These are phyloP conservation scores for Sisor rabdophorus DNA, from an alignment of 2,113 vertebrate species.

Conservation along the genomic window DNA sequence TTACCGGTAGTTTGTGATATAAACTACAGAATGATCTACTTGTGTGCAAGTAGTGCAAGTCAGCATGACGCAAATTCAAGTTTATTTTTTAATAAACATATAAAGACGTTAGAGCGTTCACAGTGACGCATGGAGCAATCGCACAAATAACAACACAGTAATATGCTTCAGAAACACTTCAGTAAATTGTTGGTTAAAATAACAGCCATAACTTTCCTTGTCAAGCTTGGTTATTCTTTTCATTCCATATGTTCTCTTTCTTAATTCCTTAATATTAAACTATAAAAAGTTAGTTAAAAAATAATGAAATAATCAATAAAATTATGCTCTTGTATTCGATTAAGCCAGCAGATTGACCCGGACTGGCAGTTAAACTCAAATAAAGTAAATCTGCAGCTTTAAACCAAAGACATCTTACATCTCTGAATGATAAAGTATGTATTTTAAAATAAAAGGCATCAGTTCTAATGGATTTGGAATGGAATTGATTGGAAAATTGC, in stretches of 20 bases:
- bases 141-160: conserved; percentile 2
- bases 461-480: no score
- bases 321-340: neutral
- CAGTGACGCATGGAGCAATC: conserved; percentile 10
- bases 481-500: no score
- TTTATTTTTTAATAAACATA: conserved; percentile 30
- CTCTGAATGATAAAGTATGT: no score
- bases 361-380: neutral
- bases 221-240: conserved; percentile 10
- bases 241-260: neutral
- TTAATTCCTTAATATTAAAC: neutral
- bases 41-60: neutral
- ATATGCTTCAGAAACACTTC: conserved; percentile 23
- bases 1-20: conserved; percentile 8
- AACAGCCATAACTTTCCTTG: conserved; percentile 18
- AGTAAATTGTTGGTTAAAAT: conserved; percentile 12
- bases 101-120: conserved; percentile 9
- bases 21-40: neutral
- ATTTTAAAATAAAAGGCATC: no score
- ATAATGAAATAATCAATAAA: neutral
- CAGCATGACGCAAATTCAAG: conserved; percentile 9
- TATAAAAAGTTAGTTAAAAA: neutral
- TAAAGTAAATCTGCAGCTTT: neutral
- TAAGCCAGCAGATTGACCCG: neutral
- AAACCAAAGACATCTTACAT: neutral